Conservation (phyloP, 1,140 invertebrate species). For the Nomia melanderi region DNA sequence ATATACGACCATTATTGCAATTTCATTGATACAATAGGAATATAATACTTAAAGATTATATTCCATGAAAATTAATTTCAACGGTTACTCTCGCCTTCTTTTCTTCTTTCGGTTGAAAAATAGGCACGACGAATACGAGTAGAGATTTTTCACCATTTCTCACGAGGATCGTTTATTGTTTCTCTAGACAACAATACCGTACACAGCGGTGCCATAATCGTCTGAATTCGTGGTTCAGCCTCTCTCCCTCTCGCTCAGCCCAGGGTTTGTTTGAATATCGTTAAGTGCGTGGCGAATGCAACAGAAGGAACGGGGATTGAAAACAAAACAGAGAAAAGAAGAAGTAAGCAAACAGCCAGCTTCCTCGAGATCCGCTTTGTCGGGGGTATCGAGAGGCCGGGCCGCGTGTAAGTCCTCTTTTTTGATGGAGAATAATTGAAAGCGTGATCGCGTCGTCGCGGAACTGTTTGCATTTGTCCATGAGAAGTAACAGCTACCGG, state of each 20-base stretch:
- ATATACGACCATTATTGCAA: no score
- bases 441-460: constrained; percentile 4
- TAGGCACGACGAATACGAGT: not conserved
- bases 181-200: constrained; percentile 13
- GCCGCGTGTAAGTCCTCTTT: constrained; percentile 8
- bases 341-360: constrained; percentile 19
- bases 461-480: not conserved
- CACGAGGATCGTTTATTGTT: not conserved
- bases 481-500: not conserved
- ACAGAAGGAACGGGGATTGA: constrained; percentile 45
- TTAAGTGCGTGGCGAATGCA: constrained; percentile 64
- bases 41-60: no score
- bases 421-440: constrained; percentile 18
- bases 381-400: constrained; percentile 43
- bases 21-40: no score
- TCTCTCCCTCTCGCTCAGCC: constrained; percentile 48
- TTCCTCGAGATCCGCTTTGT: constrained; percentile 23
- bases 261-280: constrained; percentile 74
- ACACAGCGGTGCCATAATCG: constrained; percentile 53
- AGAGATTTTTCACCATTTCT: not conserved
- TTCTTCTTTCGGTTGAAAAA: not conserved
- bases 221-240: constrained; percentile 50
- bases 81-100: no score
- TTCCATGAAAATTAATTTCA: no score
- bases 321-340: constrained; percentile 49